Conservation (phyloP, 1,140 invertebrate species). For the Mylabris phalerata region DNA sequence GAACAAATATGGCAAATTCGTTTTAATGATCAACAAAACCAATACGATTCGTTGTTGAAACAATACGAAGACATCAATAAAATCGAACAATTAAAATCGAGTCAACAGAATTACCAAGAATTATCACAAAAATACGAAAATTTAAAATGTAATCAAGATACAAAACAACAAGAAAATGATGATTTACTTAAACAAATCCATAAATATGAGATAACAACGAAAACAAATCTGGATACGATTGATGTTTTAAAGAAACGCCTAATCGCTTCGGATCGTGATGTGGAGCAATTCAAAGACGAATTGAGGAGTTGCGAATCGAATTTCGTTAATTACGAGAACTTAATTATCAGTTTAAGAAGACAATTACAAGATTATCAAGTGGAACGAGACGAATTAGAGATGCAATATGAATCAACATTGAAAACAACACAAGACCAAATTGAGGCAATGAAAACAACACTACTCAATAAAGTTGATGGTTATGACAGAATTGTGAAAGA, state of each 20-base stretch:
- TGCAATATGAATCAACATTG: constrained; percentile 33
- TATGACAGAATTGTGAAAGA: constrained; percentile 1
- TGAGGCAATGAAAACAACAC: constrained; percentile 20
- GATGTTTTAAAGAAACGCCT: constrained; percentile 47
- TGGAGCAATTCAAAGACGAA: constrained; percentile 48
- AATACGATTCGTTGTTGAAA: constrained; percentile 44
- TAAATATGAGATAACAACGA: constrained; percentile 45
- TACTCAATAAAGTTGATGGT: constrained; percentile 25
- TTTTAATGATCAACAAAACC: constrained; percentile 42
- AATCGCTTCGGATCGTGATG: constrained; percentile 46
- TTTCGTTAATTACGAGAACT: constrained; percentile 43
- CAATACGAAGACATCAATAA: constrained; percentile 48
- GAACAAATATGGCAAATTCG: constrained; percentile 41
- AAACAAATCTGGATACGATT: constrained; percentile 44
- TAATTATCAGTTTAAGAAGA: constrained; percentile 37
- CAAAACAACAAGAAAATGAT: constrained; percentile 40
- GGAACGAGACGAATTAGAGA: constrained; percentile 36
- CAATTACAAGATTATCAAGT: constrained; percentile 37
- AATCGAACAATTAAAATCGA: constrained; percentile 44
- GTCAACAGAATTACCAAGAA: constrained; percentile 38
- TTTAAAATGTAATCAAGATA: constrained; percentile 1
- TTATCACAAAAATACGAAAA: constrained; percentile 23
- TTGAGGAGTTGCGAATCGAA: constrained; percentile 41
- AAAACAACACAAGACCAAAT: constrained; percentile 28
- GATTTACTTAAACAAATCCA: constrained; percentile 43